Evolutionary conservation across 2,113 vertebrate genomes (phyloP).

Genomic region (Elachura formosa): DNA sequence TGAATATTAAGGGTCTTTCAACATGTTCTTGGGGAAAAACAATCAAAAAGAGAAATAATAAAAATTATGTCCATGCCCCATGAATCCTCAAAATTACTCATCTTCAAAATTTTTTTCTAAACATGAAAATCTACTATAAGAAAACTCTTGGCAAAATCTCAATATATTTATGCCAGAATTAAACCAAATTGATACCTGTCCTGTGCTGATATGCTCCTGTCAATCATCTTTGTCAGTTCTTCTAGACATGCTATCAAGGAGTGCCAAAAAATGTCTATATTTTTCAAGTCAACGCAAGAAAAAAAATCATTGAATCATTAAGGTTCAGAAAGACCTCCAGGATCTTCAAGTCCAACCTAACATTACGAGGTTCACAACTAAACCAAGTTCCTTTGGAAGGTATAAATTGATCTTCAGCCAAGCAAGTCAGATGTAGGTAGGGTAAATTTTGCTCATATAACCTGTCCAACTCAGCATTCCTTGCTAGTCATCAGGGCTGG

Average conservation of each 20-base stretch:
- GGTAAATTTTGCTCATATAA: rapidly evolving
- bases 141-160: background rate
- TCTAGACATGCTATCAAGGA: background rate
- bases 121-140: background rate
- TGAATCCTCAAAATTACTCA: background rate
- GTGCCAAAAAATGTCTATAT: background rate
- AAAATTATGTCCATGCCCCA: background rate
- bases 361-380: rapidly evolving
- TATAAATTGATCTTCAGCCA: background rate
- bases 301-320: background rate
- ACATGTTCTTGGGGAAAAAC: background rate
- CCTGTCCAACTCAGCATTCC: background rate
- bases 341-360: background rate
- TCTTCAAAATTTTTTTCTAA: background rate
- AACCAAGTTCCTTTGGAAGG: background rate
- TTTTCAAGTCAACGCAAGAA: background rate
- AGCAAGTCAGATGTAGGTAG: background rate
- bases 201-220: background rate
- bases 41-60: background rate
- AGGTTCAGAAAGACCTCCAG: background rate
- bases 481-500: rapidly evolving
- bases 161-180: background rate
- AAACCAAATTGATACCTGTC: background rate
- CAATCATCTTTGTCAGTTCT: background rate
- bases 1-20: background rate